Evolutionary conservation across 2,888 invertebrate species (phyloP), one percentile per base, ranked within the genome.

Genomic region (Eumerus sabulonum): DNA sequence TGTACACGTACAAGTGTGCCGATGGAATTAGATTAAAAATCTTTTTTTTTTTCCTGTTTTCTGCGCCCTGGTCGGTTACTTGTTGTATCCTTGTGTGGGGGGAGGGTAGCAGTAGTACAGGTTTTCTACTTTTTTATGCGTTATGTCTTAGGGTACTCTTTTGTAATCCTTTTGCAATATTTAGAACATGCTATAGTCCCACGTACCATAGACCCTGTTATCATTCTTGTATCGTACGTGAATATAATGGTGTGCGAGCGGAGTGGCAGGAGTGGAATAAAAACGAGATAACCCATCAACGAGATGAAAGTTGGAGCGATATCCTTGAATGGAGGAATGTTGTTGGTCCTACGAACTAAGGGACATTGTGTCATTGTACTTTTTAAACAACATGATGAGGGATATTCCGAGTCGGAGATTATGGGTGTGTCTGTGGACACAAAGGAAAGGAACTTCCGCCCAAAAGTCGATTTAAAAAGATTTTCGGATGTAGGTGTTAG

Each of bases 151-250:
- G 53, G 38, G 9, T 38, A 11, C n/a, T 13, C 12, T 27, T 27
- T 72, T 45, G 17, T 54, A 56, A 56, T 67, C 62, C 74, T 68
- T 76, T 76, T 71, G 40, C 11, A 35, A 62, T 66, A 76, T 76
- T 54, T 70, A 60, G 57, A 57, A 48, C 54, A 16, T 50, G 18
- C 18, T 38, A 17, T 18, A 13, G 7, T 27, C 27, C 54, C 60
- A 71, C 56, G 44, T 60, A 27, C 19, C 7, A 27, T 51, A 9
- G 5, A 40, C 40, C 11, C 35, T 27, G 70, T 19, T 54, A 54
- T 54, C 47, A 45, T 40, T n/a, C 40, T 44, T 18, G 50, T 51
- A 27, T 27, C 27, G 7, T 27, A 53, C 19, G 54, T 53, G 47
- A 38, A 53, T 45, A 57, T 17, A 27, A 57, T 35, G 42, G 7